Evolutionary conservation across 2,113 vertebrate genomes (phyloP), one percentile per base, ranked within the genome.

Genomic region (Salminus brasiliensis): DNA sequence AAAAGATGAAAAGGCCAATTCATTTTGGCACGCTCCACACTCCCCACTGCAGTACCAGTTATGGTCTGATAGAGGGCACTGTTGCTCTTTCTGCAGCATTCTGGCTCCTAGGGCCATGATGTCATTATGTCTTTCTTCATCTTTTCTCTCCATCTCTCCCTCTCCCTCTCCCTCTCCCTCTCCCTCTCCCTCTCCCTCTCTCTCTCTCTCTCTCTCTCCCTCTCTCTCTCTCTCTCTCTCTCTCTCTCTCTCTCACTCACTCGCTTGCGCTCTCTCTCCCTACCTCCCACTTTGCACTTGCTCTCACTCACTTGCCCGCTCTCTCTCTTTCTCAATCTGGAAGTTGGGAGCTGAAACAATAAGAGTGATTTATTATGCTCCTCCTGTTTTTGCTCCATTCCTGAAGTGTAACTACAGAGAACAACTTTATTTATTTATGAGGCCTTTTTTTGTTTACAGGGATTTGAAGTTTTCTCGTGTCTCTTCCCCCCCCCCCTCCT

Each of bases 21-120:
- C 65, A 71, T 76, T 81, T 73, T 21, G 23, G 43, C 41, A 3
- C 52, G 10, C 15, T 63, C 30, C 52, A 18, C 25, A 27, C 43
- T n/a, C n/a, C 13, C 21, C 36, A n/a, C 30, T 86, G 84, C 76
- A 81, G 66, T 85, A 62, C 60, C 69, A 41, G 65, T 34, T 15
- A 32, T 12, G 75, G 30, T 39, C 57, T 43, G 8, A 75, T 69
- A 84, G 89, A 67, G 82, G 88, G 86, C 78, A 70, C 81, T 91
- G 84, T 88, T 87, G 87, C 27, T 52, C 81, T 66, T n/a, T 12
- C 30, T 29, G 27, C 4, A 29, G 34, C 30, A 18, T 68, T 9
- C 52, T 36, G 0, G 39, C 21, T 15, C 34, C 49, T 49, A 16
- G 41, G 53, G 5, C 30, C 11, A 74, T 84, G 67, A 86, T 70